These are phyloP conservation scores for Drosophila varians DNA, from an alignment of 1,140 invertebrate genomes.

Conservation along the genomic window DNA sequence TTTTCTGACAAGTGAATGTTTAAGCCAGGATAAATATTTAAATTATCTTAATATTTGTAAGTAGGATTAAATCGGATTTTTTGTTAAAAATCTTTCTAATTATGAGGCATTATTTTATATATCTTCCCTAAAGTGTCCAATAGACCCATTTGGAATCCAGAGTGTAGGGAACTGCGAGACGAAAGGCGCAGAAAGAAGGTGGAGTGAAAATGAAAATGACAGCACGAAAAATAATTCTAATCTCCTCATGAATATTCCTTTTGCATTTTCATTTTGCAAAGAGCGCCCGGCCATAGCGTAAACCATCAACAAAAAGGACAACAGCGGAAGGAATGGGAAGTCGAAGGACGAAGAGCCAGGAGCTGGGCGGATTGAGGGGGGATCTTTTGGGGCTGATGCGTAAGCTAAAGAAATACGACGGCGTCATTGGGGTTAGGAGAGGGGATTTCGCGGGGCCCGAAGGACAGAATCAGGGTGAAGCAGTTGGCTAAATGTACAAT, in stretches of 20 bases:
- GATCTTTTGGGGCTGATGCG: constrained; percentile 32
- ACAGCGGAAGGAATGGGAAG: background rate
- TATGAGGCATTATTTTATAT: no score
- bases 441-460: background rate
- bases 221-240: constrained; percentile 83
- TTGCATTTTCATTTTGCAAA: constrained; percentile 79
- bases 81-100: no score
- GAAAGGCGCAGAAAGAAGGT: constrained; percentile 43
- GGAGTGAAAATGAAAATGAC: constrained; percentile 79
- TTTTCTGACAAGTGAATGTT: no score
- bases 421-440: constrained; percentile 40
- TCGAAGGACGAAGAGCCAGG: background rate
- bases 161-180: constrained; percentile 44
- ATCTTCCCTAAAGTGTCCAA: background rate
- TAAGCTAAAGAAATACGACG: constrained; percentile 70
- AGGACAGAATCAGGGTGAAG: constrained; percentile 43
- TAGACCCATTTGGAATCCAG: background rate
- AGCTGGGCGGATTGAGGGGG: background rate
- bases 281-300: constrained; percentile 54
- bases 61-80: no score
- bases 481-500: constrained; percentile 60
- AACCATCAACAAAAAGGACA: constrained; percentile 63
- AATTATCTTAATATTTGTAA: no score
- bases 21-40: background rate
- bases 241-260: constrained; percentile 83